phyloP scores from a whole-genome alignment of 2,797 vertebrate species.

The Sebastes minor region DNA sequence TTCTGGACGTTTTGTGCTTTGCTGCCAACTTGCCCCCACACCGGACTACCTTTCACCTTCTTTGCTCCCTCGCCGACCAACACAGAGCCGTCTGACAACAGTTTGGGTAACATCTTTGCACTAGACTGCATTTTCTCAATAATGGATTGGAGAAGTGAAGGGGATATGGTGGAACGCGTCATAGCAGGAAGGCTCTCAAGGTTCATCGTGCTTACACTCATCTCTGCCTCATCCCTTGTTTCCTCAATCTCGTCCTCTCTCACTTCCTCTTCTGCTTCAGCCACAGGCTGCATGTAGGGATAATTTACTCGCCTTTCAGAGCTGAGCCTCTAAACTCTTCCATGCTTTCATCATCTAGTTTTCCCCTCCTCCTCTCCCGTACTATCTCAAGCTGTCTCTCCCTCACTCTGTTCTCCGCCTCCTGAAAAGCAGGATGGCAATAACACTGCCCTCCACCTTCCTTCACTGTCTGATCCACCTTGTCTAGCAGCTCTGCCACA shows the following conservation, averaged over 20 bases:
- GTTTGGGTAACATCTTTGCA: constrained; percentile 63
- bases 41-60: constrained; percentile 47
- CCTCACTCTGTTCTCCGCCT: constrained; percentile 69
- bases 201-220: constrained; percentile 51
- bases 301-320: constrained; percentile 9
- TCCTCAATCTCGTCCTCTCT: constrained; percentile 68
- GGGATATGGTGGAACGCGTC: constrained; percentile 44
- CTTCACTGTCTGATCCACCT: constrained; percentile 77
- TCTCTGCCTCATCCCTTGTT: constrained; percentile 74
- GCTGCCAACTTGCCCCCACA: constrained; percentile 62
- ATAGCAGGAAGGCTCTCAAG: constrained; percentile 64
- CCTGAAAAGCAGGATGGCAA: constrained; percentile 71
- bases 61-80: constrained; percentile 59
- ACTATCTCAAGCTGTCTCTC: constrained; percentile 69
- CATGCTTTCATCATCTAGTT: constrained; percentile 1
- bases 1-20: constrained; percentile 59
- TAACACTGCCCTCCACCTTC: constrained; percentile 77
- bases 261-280: constrained; percentile 68
- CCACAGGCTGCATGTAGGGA: constrained; percentile 69
- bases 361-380: constrained; percentile 33
- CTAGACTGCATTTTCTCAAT: constrained; percentile 51
- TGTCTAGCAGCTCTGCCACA: constrained; percentile 75
- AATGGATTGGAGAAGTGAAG: constrained; percentile 64
- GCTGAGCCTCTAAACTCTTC: constrained; percentile 9
- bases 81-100: constrained; percentile 58